phyloP scores from a whole-genome alignment of 2,888 invertebrate species.

The Xanthostigma xanthostigma region DNA sequence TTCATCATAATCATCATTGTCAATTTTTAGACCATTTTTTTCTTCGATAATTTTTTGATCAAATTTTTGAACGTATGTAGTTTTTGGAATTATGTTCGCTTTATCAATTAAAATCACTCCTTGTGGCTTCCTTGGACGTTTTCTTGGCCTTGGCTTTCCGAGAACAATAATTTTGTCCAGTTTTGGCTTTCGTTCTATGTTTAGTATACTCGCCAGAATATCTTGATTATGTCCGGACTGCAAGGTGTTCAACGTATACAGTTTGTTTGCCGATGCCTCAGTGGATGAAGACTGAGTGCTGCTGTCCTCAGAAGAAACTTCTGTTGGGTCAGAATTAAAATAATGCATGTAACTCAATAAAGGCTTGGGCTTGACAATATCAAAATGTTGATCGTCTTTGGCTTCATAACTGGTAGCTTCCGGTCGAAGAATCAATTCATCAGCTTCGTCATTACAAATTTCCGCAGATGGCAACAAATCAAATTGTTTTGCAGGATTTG shows the following conservation, averaged over 20 bases:
- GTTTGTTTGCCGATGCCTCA: background rate
- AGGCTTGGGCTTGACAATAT: slow-evolving; percentile 3
- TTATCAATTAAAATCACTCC: slow-evolving; percentile 1
- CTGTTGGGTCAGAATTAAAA: background rate
- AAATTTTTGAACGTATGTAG: background rate
- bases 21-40: slow-evolving; percentile 3
- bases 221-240: slow-evolving; percentile 12
- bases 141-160: slow-evolving; percentile 13
- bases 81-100: slow-evolving; percentile 1
- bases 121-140: background rate
- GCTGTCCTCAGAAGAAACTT: slow-evolving; percentile 1
- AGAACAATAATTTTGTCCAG: slow-evolving; percentile 15
- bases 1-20: background rate
- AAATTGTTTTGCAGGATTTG: too few species aligned
- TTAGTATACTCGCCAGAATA: slow-evolving; percentile 13
- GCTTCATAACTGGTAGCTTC: background rate
- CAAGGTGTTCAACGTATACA: background rate
- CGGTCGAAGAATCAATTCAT: too few species aligned
- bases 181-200: slow-evolving; percentile 11
- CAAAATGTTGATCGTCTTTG: background rate
- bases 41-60: slow-evolving; percentile 1
- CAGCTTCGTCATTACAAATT: too few species aligned
- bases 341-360: slow-evolving; percentile 3
- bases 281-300: background rate
- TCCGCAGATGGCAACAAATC: too few species aligned